Evolutionary conservation across 2,888 invertebrate species (phyloP).

Genomic region (Cerastoderma edule): DNA sequence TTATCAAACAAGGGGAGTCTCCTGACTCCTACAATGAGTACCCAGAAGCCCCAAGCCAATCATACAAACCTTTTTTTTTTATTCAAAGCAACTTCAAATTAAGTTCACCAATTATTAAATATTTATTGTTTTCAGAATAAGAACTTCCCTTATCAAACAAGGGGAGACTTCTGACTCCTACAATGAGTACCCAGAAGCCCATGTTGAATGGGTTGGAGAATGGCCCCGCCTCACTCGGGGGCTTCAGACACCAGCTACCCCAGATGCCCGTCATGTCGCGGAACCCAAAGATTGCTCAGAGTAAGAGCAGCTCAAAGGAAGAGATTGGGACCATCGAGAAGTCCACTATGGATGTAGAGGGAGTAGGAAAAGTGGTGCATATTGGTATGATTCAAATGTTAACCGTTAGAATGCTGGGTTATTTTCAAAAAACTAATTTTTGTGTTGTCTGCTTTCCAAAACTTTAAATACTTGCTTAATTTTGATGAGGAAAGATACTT

Average conservation of each 20-base stretch:
- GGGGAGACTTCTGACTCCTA: not conserved
- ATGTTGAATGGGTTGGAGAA: constrained; percentile 27
- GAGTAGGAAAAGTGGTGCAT: constrained; percentile 70
- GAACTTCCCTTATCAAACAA: not conserved
- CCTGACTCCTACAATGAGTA: not conserved
- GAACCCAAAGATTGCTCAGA: constrained; percentile 77
- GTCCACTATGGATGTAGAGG: constrained; percentile 71
- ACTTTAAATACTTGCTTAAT: too few relatives aligned
- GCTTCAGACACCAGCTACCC: constrained; percentile 75
- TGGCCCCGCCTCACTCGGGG: constrained; percentile 47
- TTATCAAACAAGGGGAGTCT: not conserved
- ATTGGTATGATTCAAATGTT: too few relatives aligned
- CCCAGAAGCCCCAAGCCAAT: constrained; percentile 20
- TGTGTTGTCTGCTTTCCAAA: too few relatives aligned
- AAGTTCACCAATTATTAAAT: not conserved
- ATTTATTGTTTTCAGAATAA: not conserved
- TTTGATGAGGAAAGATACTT: too few relatives aligned
- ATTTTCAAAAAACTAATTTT: too few relatives aligned
- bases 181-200: constrained; percentile 16
- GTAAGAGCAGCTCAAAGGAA: constrained; percentile 72
- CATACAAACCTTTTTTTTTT: too few relatives aligned
- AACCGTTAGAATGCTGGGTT: too few relatives aligned
- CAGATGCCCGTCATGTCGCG: constrained; percentile 74
- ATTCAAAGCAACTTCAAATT: too few relatives aligned
- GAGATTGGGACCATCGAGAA: constrained; percentile 53